Percentiles rank a stretch among this genome's conserved stretches.
Conservation (phyloP, 2,888 invertebrate species). For the Tetramorium bicarinatum region DNA sequence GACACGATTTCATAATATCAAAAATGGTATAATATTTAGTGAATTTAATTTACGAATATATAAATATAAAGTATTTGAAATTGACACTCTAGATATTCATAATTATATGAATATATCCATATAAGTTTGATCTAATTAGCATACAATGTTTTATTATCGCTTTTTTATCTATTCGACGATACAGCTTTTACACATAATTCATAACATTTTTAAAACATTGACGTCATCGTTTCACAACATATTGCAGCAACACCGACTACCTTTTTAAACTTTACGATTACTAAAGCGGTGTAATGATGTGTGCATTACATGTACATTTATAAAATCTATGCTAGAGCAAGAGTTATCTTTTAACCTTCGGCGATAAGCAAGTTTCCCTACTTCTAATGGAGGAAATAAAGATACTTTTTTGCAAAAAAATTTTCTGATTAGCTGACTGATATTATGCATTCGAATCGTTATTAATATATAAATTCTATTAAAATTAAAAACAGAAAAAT, state of each 20-base stretch:
- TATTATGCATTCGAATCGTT: neutral
- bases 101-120: neutral
- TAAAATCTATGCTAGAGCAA: constrained; percentile 31
- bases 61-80: neutral
- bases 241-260: neutral
- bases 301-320: neutral
- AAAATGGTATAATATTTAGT: neutral
- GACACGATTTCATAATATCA: neutral
- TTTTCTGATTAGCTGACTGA: neutral
- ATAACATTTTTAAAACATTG: neutral
- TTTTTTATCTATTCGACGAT: neutral
- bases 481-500: neutral
- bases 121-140: neutral
- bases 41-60: neutral
- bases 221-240: neutral
- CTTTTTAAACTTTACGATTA: neutral
- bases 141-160: neutral
- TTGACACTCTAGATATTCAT: neutral
- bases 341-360: constrained; percentile 56
- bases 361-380: constrained; percentile 32
- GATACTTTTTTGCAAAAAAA: neutral
- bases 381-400: neutral
- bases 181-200: neutral
- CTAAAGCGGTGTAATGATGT: neutral
- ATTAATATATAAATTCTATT: neutral